Percentiles rank a stretch among this genome's conserved stretches.
These are phyloP conservation scores for Metopia argyrocephala DNA, from an alignment of 2,888 invertebrate species.

Conservation along the genomic window DNA sequence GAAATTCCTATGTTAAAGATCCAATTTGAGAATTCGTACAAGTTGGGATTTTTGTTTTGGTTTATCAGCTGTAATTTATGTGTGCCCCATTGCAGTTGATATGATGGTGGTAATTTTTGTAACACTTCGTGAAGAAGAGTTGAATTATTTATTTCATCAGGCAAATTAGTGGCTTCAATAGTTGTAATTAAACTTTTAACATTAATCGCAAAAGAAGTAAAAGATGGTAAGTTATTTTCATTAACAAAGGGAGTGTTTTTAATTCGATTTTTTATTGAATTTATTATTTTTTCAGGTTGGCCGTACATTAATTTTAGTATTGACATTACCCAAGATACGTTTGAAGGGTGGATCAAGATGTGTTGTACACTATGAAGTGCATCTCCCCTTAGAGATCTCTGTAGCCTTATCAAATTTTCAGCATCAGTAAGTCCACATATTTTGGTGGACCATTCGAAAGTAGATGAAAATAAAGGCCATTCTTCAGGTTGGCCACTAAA, in stretches of 20 bases:
- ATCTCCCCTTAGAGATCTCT: slow-evolving; percentile 12
- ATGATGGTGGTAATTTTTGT: slow-evolving; percentile 28
- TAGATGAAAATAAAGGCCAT: slow-evolving; percentile 17
- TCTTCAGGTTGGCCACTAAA: slow-evolving; percentile 34
- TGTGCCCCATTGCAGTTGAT: slow-evolving; percentile 42
- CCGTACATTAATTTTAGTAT: slow-evolving; percentile 13
- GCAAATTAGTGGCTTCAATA: slow-evolving; percentile 17
- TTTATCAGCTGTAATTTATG: slow-evolving; percentile 33
- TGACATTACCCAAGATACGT: slow-evolving; percentile 9
- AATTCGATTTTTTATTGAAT: slow-evolving; percentile 27
- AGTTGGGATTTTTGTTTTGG: slow-evolving; percentile 35
- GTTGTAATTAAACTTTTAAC: slow-evolving; percentile 29
- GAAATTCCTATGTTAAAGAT: slow-evolving; percentile 33
- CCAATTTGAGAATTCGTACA: slow-evolving; percentile 22
- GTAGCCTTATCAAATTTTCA: slow-evolving; percentile 31
- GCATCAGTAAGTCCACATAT: slow-evolving; percentile 14
- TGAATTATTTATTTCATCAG: slow-evolving; percentile 22
- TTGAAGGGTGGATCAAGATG: slow-evolving; percentile 18
- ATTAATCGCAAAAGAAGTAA: slow-evolving; percentile 31
- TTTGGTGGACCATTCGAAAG: slow-evolving; percentile 20
- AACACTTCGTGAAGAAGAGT: slow-evolving; percentile 18
- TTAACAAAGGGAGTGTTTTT: slow-evolving; percentile 14
- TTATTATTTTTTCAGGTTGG: slow-evolving; percentile 38
- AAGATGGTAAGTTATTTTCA: slow-evolving; percentile 21
- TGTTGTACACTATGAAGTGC: slow-evolving; percentile 18